Conservation (phyloP, 1,140 invertebrate genomes). For the Contarinia nasturtii region DNA sequence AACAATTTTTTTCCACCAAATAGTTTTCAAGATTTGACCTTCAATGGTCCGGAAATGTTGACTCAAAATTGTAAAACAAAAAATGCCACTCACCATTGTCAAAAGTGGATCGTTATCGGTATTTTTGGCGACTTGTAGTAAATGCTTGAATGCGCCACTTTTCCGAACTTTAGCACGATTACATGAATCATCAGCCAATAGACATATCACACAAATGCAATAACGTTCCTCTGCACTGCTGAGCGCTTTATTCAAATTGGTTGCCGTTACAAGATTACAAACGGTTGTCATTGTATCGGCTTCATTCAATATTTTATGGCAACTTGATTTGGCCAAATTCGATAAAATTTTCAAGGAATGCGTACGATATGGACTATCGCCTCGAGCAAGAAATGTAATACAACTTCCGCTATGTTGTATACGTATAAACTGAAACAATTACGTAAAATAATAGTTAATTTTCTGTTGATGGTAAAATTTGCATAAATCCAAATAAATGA, state of each 20-base stretch:
- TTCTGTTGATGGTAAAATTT: too few relatives aligned
- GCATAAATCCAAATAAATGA: neutral
- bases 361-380: constrained; percentile 15
- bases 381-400: constrained; percentile 17
- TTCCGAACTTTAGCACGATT: constrained; percentile 20
- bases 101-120: constrained; percentile 15
- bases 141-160: constrained; percentile 16
- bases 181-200: constrained; percentile 17
- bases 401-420: neutral
- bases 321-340: constrained; percentile 14
- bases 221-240: constrained; percentile 15
- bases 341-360: constrained; percentile 18
- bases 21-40: too few relatives aligned
- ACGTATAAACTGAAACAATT: neutral
- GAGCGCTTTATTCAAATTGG: constrained; percentile 12
- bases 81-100: constrained; percentile 12
- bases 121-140: constrained; percentile 17
- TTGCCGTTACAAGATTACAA: constrained; percentile 15
- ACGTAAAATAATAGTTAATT: too few relatives aligned
- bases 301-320: constrained; percentile 9
- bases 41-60: too few relatives aligned
- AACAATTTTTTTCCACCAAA: too few relatives aligned
- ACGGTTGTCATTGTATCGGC: constrained; percentile 19
- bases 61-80: too few relatives aligned
- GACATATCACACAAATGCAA: constrained; percentile 20